phyloP scores from a whole-genome alignment of 1,140 invertebrate species.

The Ceratosolen fusciceps region DNA sequence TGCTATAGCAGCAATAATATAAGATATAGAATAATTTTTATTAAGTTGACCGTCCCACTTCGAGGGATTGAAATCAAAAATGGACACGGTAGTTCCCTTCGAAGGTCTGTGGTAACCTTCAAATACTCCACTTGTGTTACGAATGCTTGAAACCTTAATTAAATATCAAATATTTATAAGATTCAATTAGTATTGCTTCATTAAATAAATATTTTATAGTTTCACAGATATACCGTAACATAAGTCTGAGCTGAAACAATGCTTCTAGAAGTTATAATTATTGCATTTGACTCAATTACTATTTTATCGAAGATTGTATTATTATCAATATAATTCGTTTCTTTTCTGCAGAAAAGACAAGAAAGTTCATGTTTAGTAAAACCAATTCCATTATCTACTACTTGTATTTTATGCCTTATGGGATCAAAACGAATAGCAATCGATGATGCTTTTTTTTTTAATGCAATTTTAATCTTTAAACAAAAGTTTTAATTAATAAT shows the following conservation, averaged over 20 bases:
- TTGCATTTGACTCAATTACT: constrained; percentile 33
- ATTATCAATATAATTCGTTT: neutral
- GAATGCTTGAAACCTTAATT: constrained; percentile 12
- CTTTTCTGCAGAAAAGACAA: constrained; percentile 49
- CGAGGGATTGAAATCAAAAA: constrained; percentile 52
- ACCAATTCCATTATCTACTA: constrained; percentile 64
- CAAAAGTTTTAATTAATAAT: constrained; percentile 1
- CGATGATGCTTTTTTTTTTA: constrained; percentile 53
- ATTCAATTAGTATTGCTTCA: constrained; percentile 25
- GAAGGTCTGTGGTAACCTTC: constrained; percentile 53
- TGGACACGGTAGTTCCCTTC: constrained; percentile 59
- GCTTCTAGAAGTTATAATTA: constrained; percentile 57
- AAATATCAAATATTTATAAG: neutral
- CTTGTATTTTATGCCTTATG: constrained; percentile 55
- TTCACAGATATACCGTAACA: constrained; percentile 51
- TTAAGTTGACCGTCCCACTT: constrained; percentile 33
- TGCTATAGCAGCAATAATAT: constrained; percentile 49
- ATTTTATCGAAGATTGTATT: constrained; percentile 52
- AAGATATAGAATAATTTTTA: constrained; percentile 40
- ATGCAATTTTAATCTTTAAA: constrained; percentile 56
- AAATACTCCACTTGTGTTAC: constrained; percentile 37
- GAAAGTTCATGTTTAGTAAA: constrained; percentile 51
- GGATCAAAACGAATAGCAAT: constrained; percentile 59
- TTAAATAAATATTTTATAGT: constrained; percentile 39
- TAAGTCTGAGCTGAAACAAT: constrained; percentile 52